Conservation (phyloP, 53 echinoderm and acorn worm species). For the Luidia sarsii region DNA sequence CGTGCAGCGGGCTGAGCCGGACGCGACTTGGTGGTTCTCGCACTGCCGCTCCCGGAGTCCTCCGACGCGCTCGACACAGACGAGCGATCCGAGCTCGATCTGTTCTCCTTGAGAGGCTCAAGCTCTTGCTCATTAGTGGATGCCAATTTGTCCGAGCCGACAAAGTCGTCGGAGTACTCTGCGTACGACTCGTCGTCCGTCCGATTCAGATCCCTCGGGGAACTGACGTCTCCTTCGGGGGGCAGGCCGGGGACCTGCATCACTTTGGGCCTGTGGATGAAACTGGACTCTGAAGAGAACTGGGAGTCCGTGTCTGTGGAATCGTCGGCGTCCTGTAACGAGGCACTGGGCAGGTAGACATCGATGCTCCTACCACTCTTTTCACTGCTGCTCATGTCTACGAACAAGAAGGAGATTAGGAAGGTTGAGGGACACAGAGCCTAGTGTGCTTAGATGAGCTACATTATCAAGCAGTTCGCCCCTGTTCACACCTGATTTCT, state of each 20-base stretch:
- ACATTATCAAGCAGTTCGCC: too few species aligned
- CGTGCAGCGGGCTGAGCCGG: background rate
- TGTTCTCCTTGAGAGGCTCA: constrained; percentile 10
- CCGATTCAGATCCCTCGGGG: background rate
- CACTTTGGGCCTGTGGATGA: constrained; percentile 18
- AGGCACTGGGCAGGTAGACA: constrained; percentile 70
- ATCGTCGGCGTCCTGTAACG: constrained; percentile 23
- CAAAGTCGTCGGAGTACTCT: constrained; percentile 72
- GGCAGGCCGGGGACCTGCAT: constrained; percentile 70
- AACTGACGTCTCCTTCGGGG: background rate
- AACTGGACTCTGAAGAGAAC: constrained; percentile 41
- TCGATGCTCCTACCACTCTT: constrained; percentile 77
- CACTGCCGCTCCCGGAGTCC: constrained; percentile 12
- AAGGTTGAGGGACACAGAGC: too few species aligned
- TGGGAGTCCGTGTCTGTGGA: constrained; percentile 38
- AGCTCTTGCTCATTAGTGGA: constrained; percentile 76
- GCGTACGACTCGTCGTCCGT: constrained; percentile 6
- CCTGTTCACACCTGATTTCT: too few species aligned
- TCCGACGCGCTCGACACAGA: background rate
- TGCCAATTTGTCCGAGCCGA: constrained; percentile 51
- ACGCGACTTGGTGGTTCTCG: constrained; percentile 18
- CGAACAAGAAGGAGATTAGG: background rate
- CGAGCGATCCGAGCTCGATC: constrained; percentile 16
- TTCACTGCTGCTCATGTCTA: constrained; percentile 76
- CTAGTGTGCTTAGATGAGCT: too few species aligned